A percentile compares a stretch with the other conserved stretches of the same genome.
These are phyloP conservation scores for Nephila pilipes DNA, from an alignment of 1,140 invertebrate species.

Conservation along the genomic window DNA sequence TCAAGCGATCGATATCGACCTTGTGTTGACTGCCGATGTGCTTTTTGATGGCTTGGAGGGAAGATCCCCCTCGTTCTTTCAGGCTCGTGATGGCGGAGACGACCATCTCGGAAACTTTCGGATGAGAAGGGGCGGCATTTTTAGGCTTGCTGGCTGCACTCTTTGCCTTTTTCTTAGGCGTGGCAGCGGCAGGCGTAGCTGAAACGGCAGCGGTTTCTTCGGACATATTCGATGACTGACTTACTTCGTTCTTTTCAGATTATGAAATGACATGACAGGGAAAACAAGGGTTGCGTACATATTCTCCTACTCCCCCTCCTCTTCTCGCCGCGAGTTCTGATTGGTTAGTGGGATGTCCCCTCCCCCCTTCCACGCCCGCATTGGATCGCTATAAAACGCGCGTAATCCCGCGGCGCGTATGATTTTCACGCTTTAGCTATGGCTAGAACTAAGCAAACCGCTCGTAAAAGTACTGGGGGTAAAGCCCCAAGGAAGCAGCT, in stretches of 20 bases:
- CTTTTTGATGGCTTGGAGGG: constrained; percentile 85
- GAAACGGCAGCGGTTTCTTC: constrained; percentile 65
- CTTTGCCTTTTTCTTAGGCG: constrained; percentile 77
- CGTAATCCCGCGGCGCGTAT: too few species aligned
- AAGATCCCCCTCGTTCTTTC: constrained; percentile 84
- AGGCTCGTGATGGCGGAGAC: constrained; percentile 73
- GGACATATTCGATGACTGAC: background rate
- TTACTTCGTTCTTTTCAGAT: too few species aligned
- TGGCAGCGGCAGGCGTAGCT: constrained; percentile 70
- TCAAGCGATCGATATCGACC: constrained; percentile 83
- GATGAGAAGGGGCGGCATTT: constrained; percentile 77
- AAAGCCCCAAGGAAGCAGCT: constrained; percentile 93
- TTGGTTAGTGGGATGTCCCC: too few species aligned
- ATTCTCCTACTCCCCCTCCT: too few species aligned
- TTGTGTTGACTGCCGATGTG: constrained; percentile 85
- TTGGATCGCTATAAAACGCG: too few species aligned
- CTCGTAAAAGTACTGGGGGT: constrained; percentile 90
- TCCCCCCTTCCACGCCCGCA: too few species aligned
- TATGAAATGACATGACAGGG: too few species aligned
- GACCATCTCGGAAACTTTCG: constrained; percentile 78
- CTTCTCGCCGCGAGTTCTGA: too few species aligned
- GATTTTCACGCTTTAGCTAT: constrained; percentile 81
- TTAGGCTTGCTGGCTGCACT: constrained; percentile 54
- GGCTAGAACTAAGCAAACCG: constrained; percentile 93
- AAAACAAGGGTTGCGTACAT: too few species aligned